phyloP scores from a whole-genome alignment of 2,888 invertebrate genomes.

The Acanthosepion esculentum region DNA sequence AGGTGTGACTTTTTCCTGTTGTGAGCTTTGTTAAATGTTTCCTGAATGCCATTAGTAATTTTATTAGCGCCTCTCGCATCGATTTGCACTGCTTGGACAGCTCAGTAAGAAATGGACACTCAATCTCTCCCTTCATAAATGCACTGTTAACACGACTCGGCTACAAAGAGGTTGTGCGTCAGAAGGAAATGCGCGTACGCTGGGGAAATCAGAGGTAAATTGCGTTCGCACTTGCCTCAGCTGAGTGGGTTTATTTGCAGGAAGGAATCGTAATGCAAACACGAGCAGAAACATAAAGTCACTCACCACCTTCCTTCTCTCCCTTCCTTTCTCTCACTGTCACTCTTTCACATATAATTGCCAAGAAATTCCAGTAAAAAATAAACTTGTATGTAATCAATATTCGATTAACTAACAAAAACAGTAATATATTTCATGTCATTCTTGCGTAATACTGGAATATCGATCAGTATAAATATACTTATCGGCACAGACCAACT shows the following conservation, averaged over 20 bases:
- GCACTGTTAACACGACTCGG: neutral
- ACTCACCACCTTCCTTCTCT: no score
- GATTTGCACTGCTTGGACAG: neutral
- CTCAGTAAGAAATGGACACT: neutral
- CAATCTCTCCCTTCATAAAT: neutral
- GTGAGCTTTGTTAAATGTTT: neutral
- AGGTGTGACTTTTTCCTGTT: neutral
- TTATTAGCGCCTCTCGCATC: neutral
- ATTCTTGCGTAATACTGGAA: no score
- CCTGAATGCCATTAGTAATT: conserved; percentile 16
- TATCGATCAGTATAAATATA: neutral
- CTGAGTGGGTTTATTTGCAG: no score
- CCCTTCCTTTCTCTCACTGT: no score
- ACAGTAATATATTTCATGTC: no score
- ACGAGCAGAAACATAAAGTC: no score
- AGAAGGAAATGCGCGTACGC: neutral
- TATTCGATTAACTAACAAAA: no score
- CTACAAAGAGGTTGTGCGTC: neutral
- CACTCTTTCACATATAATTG: no score
- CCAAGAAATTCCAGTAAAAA: no score
- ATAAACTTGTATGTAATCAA: neutral
- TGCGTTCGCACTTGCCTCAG: neutral
- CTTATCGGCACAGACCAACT: neutral
- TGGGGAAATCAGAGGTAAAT: neutral
- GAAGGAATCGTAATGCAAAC: no score